Evolutionary conservation across 2,888 invertebrate genomes (phyloP), one percentile per base, ranked within the genome.

Genomic region (Thereva unica): DNA sequence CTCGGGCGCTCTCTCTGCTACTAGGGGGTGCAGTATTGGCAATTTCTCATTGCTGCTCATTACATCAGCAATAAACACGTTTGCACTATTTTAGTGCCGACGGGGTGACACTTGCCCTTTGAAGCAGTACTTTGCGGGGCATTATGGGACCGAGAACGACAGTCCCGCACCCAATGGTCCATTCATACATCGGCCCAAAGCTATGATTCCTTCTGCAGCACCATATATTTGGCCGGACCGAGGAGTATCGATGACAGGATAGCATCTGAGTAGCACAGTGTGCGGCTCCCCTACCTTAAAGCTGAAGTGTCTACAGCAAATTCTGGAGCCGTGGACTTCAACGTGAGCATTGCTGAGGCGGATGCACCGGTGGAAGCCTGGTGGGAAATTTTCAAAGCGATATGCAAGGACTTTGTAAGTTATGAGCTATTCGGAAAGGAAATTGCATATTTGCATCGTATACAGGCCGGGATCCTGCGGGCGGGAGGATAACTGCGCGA

Each of bases 401-500:
- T 23, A 23, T 23, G 23, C 23, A 23, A 44, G 9, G 44, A 44
- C 9, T 40, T 41, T 38, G 23, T 23, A 50, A 50, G 61, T 61
- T 40, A 37, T 61, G 37, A 61, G 42, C 23, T 41, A 50, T 49
- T 61, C 23, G 42, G 23, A 50, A 37, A 45, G 61, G 50, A 61
- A 61, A 61, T 50, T 61, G 61, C 61, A 61, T 61, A 61, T 61
- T 61, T 61, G 61, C 37, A 41, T 9, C 50, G 23, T 9, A 12
- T 6, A 44, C 5, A 52, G 12, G 6, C 12, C 8, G 23, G 23
- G 23, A 23, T 23, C 23, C 23, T 23, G 23, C 23, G 23, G 23
- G 23, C 23, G 23, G 23, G 23, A 23, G 23, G 23, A 23, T 23
- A 23, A 23, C 23, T 40, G 6, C 23, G 34, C 6, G 12, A 10